Evolutionary conservation across 2,888 invertebrate genomes (phyloP).

Genomic region (Alviniconcha strummeri): DNA sequence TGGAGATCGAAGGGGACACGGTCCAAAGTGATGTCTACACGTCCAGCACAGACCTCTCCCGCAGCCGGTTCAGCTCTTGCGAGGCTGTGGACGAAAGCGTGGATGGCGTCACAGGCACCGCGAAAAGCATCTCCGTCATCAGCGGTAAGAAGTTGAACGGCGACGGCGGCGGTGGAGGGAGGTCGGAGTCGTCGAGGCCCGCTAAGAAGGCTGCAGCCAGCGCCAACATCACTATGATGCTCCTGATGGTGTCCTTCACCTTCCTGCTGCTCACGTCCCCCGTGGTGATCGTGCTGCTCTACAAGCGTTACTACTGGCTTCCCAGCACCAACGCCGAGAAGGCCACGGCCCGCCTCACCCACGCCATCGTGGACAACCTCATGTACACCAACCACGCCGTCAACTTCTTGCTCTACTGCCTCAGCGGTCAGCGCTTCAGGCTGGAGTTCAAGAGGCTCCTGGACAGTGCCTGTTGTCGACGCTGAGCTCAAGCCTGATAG

Average conservation of each 20-base stretch:
- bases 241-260: constrained; percentile 40
- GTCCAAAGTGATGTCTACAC: constrained; percentile 9
- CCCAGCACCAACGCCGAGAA: constrained; percentile 20
- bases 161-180: not conserved
- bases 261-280: constrained; percentile 41
- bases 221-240: constrained; percentile 39
- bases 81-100: no score
- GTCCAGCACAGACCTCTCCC: not conserved
- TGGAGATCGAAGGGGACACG: not conserved
- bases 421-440: constrained; percentile 39
- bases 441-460: constrained; percentile 31
- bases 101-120: no score
- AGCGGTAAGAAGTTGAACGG: not conserved
- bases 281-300: constrained; percentile 34
- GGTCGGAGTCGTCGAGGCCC: not conserved
- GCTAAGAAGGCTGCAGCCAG: not conserved
- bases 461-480: not conserved
- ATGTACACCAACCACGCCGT: constrained; percentile 45
- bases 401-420: constrained; percentile 41
- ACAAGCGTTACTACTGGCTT: constrained; percentile 36
- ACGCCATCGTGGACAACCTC: constrained; percentile 42
- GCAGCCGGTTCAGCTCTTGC: not conserved
- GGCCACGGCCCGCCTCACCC: constrained; percentile 30
- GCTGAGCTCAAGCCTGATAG: not conserved
- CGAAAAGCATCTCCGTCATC: not conserved